Base-by-base conservation (phyloP, 2,888 invertebrate species). In the Polydrusus tereticollis region DNA sequence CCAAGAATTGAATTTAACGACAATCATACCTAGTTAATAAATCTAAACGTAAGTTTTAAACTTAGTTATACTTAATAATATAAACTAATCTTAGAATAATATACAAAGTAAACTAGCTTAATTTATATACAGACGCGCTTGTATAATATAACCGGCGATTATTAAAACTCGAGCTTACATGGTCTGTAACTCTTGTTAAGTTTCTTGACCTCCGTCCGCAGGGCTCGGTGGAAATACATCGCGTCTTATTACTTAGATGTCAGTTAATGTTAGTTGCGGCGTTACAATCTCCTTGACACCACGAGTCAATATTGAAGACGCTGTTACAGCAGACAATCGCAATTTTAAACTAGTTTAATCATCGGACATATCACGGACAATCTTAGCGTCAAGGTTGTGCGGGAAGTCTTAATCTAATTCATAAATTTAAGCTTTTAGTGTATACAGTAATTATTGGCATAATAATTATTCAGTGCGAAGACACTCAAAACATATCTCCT, bases 1-100 rank as follows among this genome's bases (percentile, higher is more conserved):
- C 85, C 85, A 85, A 85, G 85, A 85, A 85, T 85, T 84, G 74
- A 74, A 74, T 68, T 75, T 78, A 77, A 80, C 80, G 85, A 85
- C 85, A 85, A 85, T 85, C 85, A 85, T 81, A 82, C 75, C 73
- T 78, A 78, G 76, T 69, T 76, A n/a, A 75, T 77, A 77, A 77
- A 72, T 69, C 50, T 65, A 72, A 69, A 72, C 63, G 72, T 75
- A 75, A 75, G 75, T 74, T 45, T 45, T 65, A 63, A 69, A 41
- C 55, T 50, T 65, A 67, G 63, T 47, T 59, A n/a, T n/a, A n/a
- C n/a, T n/a, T n/a, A 43, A 71, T 60, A 43, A 71, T 62, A 47
- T 67, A 60, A 55, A 29, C 29, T 55, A 55, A 55, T 55, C 23
- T 16, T 55, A 55, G 52, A 55, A 1, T 55, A 55, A 55, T 16